Evolutionary conservation across 2,797 vertebrate species (phyloP).

Genomic region (Coluber constrictor): DNA sequence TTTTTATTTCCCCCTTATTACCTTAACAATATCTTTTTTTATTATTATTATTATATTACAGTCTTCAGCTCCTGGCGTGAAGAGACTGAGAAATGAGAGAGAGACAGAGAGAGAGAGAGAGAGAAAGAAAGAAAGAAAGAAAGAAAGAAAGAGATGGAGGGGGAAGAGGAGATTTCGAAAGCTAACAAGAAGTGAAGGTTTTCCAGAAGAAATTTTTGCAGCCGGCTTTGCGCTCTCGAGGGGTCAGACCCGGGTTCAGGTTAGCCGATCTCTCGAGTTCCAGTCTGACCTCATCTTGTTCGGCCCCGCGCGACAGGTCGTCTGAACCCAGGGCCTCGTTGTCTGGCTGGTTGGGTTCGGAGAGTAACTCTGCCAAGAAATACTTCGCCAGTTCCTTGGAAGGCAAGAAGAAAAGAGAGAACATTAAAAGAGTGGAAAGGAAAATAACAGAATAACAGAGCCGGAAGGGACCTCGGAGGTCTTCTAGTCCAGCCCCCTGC

Average conservation of each 20-base stretch:
- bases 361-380: conserved; percentile 86
- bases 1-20: conserved; percentile 57
- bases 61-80: conserved; percentile 68
- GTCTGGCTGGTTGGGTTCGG: conserved; percentile 89
- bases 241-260: conserved; percentile 81
- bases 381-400: conserved; percentile 84
- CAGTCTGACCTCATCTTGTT: conserved; percentile 82
- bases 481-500: neutral
- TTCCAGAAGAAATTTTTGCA: conserved; percentile 99
- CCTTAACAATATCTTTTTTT: conserved; percentile 71
- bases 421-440: neutral
- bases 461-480: neutral
- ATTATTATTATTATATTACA: conserved; percentile 70
- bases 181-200: conserved; percentile 97
- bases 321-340: conserved; percentile 89
- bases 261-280: conserved; percentile 87
- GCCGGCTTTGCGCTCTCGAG: conserved; percentile 94
- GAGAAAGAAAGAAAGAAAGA: conserved; percentile 27
- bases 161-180: conserved; percentile 47
- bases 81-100: conserved; percentile 37
- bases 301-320: conserved; percentile 77
- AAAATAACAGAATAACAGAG: neutral
- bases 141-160: neutral
- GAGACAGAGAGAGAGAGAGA: conserved; percentile 7
- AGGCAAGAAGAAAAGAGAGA: neutral